Evolutionary conservation across 2,797 vertebrate species (phyloP).

Genomic region (Phataginus tricuspis): DNA sequence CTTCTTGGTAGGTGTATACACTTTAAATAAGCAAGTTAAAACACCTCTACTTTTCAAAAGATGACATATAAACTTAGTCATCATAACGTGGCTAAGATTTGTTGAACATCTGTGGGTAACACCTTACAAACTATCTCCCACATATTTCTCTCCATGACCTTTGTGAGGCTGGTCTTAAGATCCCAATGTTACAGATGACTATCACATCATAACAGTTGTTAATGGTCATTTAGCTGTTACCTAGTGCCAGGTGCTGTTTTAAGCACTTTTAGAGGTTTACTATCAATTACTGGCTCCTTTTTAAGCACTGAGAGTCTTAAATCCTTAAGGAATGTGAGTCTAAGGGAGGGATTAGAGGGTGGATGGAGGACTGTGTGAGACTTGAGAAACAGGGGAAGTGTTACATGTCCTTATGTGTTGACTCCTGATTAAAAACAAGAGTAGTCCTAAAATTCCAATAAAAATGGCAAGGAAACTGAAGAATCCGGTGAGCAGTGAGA

Average conservation of each 20-base stretch:
- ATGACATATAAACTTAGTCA: neutral
- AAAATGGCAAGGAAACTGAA: neutral
- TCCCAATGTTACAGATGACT: neutral
- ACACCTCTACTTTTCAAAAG: neutral
- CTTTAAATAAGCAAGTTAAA: neutral
- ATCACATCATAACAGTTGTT: neutral
- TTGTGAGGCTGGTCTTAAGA: neutral
- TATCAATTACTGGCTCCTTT: neutral
- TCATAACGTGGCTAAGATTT: neutral
- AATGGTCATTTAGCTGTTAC: neutral
- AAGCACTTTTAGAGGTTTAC: neutral
- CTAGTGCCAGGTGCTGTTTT: neutral
- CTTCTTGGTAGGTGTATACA: neutral
- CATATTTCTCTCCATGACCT: neutral
- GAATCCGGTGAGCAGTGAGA: neutral
- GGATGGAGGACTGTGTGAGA: neutral
- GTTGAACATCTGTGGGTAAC: neutral
- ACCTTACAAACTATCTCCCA: neutral
- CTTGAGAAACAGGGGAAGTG: neutral
- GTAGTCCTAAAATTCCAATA: neutral
- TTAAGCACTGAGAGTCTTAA: neutral
- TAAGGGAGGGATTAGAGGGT: neutral
- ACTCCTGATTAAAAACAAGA: neutral
- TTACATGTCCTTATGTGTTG: neutral
- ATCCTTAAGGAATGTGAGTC: neutral